Conservation (phyloP, 2,113 vertebrate genomes). For the Prochilodus magdalenae region DNA sequence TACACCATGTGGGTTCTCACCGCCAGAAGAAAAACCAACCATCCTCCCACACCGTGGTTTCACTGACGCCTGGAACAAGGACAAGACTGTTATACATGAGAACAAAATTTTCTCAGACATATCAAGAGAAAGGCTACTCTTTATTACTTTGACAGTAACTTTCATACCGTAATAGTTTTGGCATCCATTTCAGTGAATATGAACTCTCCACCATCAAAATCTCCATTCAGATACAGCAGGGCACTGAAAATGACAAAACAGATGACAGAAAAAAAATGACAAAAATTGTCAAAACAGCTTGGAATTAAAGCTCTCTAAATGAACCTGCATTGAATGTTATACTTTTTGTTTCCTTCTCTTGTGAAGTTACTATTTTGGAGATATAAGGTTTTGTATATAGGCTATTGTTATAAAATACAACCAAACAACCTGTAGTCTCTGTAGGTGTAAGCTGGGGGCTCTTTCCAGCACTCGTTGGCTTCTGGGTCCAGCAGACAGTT, state of each 20-base stretch:
- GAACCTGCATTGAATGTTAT: no score
- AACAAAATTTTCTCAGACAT: not conserved
- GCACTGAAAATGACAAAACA: slow-evolving; percentile 78
- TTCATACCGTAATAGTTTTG: slow-evolving; percentile 92
- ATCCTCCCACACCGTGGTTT: slow-evolving; percentile 92
- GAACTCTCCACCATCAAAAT: slow-evolving; percentile 97
- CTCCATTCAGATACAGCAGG: slow-evolving; percentile 92
- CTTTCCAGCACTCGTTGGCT: slow-evolving; percentile 95
- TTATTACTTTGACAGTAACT: not conserved
- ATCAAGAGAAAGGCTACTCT: not conserved
- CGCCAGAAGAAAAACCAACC: slow-evolving; percentile 95
- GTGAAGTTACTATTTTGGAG: no score
- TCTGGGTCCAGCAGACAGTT: slow-evolving; percentile 96
- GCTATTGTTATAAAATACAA: no score
- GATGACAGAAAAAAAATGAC: no score
- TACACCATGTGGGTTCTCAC: slow-evolving; percentile 96
- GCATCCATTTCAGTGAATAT: slow-evolving; percentile 98
- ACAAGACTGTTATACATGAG: not conserved
- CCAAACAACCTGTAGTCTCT: slow-evolving; percentile 88
- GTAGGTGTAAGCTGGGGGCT: slow-evolving; percentile 93
- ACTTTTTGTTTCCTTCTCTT: no score
- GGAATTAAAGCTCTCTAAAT: no score
- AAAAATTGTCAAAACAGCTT: no score
- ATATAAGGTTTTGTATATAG: no score
- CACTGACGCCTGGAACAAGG: slow-evolving; percentile 83